Percentiles rank a stretch among this genome's conserved stretches.
Evolutionary conservation across 2,797 vertebrate species (phyloP).

Genomic region (Peromyscus nudipes): DNA sequence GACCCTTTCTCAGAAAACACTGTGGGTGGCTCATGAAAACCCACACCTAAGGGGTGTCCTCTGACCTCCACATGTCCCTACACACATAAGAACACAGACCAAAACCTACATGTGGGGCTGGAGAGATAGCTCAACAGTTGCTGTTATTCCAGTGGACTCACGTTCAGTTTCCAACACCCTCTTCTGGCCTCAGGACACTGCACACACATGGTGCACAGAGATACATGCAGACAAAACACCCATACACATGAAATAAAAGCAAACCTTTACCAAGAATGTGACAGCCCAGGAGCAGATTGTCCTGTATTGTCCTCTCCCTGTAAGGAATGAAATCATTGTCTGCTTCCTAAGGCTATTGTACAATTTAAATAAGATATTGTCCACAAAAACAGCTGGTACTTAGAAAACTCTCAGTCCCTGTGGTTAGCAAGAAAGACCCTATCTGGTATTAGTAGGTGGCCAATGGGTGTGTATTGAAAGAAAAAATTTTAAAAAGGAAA

Average conservation of each 20-base stretch:
- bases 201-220: not conserved
- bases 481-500: constrained; percentile 6
- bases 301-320: not conserved
- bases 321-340: not conserved
- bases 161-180: not conserved
- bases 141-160: not conserved
- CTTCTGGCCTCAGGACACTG: not conserved
- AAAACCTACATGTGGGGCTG: not conserved
- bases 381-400: not conserved
- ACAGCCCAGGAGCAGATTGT: not conserved
- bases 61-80: not conserved
- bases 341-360: not conserved
- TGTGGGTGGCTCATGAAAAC: not conserved
- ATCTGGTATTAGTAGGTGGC: not conserved
- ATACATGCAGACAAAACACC: not conserved
- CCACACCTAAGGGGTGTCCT: not conserved
- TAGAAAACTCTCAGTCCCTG: not conserved
- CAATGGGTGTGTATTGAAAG: not conserved
- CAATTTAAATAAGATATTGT: not conserved
- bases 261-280: not conserved
- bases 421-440: not conserved
- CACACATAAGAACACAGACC: not conserved
- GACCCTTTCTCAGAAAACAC: not conserved
- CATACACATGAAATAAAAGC: not conserved
- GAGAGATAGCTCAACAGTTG: not conserved